Conservation (phyloP, 1,140 invertebrate species). For the Brachystomella parvula region DNA sequence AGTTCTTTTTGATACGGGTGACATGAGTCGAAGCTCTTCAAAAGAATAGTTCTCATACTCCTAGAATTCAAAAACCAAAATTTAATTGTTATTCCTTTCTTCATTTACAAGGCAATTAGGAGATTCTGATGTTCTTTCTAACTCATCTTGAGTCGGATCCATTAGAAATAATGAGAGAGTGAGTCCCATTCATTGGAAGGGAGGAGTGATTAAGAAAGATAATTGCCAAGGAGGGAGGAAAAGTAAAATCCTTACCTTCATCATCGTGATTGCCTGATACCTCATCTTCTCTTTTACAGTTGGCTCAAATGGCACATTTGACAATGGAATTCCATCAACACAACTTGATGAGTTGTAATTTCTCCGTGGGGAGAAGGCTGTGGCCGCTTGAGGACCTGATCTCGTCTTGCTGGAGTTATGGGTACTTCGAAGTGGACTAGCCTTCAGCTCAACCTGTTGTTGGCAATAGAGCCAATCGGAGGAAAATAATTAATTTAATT, state of each 20-base stretch:
- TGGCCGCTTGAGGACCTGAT: neutral
- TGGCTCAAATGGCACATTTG: slow-evolving; percentile 71
- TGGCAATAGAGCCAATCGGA: neutral
- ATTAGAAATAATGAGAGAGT: neutral
- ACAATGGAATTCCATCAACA: neutral
- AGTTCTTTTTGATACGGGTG: slow-evolving; percentile 61
- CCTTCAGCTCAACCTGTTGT: slow-evolving; percentile 60
- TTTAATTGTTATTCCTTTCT: neutral
- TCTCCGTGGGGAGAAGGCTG: neutral
- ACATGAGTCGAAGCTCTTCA: slow-evolving; percentile 82
- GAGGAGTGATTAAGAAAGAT: neutral
- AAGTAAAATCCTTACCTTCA: slow-evolving; percentile 56
- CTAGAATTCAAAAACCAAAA: slow-evolving; percentile 42
- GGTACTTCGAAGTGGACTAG: slow-evolving; percentile 57
- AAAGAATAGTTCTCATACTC: slow-evolving; percentile 91
- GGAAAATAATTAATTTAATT: neutral
- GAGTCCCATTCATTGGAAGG: neutral
- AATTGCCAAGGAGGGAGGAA: neutral
- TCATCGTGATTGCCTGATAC: slow-evolving; percentile 87
- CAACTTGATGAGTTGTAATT: neutral
- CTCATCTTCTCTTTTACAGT: slow-evolving; percentile 84
- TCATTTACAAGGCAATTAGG: neutral
- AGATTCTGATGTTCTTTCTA: neutral
- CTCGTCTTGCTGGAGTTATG: neutral
- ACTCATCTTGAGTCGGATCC: neutral